Evolutionary conservation across 1,140 invertebrate genomes (phyloP), one percentile per base, ranked within the genome.

Genomic region (Drosophila orena): DNA sequence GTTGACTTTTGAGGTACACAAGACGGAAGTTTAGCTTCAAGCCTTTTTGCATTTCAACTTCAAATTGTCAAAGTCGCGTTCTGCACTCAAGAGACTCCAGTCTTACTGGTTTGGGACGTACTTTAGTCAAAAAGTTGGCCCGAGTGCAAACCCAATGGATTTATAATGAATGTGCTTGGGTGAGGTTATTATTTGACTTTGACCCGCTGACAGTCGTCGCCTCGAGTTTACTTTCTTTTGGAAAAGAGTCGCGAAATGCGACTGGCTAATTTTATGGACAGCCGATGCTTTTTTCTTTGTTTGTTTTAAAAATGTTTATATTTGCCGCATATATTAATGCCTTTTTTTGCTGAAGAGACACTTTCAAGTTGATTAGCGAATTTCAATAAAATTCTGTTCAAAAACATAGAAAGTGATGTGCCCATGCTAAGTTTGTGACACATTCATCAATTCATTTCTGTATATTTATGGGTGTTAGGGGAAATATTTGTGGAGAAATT

Each of bases 151-250:
- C 49, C 46, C 40, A 55, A 69, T 70, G 66, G 49, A 47, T 27
- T 69, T 56, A 69, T 70, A 74, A 75, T 74, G 72, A 75, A 46
- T 75, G 44, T 24, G 59, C 60, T 46, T 56, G 49, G 72, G 72
- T 30, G 60, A 59, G 52, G 70, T 64, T 75, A 75, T 64, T 74
- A 44, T 56, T 57, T 74, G 52, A 35, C 70, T 75, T 64, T 75
- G 70, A 75, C 72, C 70, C 57, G 62, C 34, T 69, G 49, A 46
- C 57, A 69, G 50, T 14, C 42, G 40, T 11, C 15, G 49, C 62
- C 44, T 35, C 38, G 27, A 37, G 44, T 74, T 75, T 74, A 75
- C 70, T 75, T 75, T 75, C 72, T 74, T 42, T 34, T 74, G 71
- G 50, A 38, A 30, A 75, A 75, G 62, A n/a, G 69, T 42, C n/a